Conservation (phyloP, 2,888 invertebrate genomes). For the Idaea biselata region DNA sequence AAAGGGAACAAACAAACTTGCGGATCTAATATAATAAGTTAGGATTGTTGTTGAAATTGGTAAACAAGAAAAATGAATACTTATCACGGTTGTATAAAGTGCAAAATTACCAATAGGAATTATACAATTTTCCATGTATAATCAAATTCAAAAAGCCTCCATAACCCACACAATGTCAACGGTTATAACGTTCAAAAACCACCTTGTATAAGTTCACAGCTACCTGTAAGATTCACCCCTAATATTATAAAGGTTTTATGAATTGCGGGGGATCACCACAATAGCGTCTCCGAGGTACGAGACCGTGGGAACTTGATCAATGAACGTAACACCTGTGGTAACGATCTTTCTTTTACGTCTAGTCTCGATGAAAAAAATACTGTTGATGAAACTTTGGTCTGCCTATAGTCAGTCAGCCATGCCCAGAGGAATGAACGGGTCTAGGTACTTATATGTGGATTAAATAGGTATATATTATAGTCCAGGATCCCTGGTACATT, state of each 20-base stretch:
- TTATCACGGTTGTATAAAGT: not conserved
- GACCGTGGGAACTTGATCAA: constrained; percentile 65
- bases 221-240: constrained; percentile 70
- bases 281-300: constrained; percentile 41
- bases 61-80: too few relatives aligned
- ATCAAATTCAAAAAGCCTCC: not conserved
- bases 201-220: constrained; percentile 38
- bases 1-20: too few relatives aligned
- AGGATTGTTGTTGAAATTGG: too few relatives aligned
- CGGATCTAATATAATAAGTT: too few relatives aligned
- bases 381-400: not conserved
- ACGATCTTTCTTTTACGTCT: constrained; percentile 18
- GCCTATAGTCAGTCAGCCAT: too few relatives aligned
- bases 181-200: constrained; percentile 62
- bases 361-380: constrained; percentile 15
- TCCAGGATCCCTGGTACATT: too few relatives aligned
- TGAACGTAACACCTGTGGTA: constrained; percentile 67
- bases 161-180: constrained; percentile 33
- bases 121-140: not conserved
- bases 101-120: not conserved
- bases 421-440: too few relatives aligned
- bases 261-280: constrained; percentile 58
- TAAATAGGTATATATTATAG: too few relatives aligned
- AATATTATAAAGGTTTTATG: constrained; percentile 55
- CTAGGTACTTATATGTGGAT: too few relatives aligned